Evolutionary conservation across 2,797 vertebrate genomes (phyloP), one percentile per base, ranked within the genome.

Genomic region (Onychomys arenicola): DNA sequence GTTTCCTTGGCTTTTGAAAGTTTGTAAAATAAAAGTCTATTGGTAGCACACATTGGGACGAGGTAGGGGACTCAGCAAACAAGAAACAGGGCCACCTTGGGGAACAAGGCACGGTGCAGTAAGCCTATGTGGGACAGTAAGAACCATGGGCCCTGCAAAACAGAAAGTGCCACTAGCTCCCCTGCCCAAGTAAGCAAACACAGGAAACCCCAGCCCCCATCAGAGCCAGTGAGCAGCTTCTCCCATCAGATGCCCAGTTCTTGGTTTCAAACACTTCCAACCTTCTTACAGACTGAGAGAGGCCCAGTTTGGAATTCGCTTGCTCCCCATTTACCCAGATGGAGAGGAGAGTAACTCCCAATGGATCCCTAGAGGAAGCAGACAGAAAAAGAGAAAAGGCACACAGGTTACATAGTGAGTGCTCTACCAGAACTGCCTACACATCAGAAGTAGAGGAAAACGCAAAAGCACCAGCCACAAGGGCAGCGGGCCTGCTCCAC

Each of bases 71-170:
- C 75, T 75, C 52, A 46, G 40, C 61, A 85, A 2, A 29, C 16
- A 69, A 32, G 57, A 7, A 57, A 69, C 27, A 49, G 52, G 52
- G 40, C 77, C 46, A 21, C 69, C 29, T 34, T 29, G 9, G 12
- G 32, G 23, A 46, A 21, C 1, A 25, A 3, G 23, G 5, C 2
- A 2, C 2, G 4, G 10, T 0, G 13, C 52, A 76, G 29, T 52
- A 85, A 82, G 25, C 52, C 37, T 23, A 11, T 0, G 2, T 27
- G 17, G 11, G 14, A 19, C 11, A 46, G 8, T 11, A 13, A 59
- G 27, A 27, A 21, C 37, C 2, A 16, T 0, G 52, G 43, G 13
- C 2, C 27, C 40, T 27, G 71, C 8, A 9, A 6, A 19, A 11
- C 0, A 0, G 1, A 23, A n/a, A 55, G 29, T 21, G 6, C 69